Evolutionary conservation across 2,888 invertebrate genomes (phyloP).

Genomic region (Cyaniris semiargus): DNA sequence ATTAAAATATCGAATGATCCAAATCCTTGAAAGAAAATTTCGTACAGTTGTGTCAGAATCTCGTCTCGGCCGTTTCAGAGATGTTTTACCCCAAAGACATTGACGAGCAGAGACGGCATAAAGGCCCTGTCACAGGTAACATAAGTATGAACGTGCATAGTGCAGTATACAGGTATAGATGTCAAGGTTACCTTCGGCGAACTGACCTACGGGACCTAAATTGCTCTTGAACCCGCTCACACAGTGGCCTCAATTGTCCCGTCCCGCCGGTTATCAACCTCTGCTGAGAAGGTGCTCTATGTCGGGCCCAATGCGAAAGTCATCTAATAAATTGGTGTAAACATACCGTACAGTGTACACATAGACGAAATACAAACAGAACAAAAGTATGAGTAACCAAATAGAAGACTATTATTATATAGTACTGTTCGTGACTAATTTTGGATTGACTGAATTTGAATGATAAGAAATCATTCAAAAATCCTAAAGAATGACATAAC

Average conservation of each 20-base stretch:
- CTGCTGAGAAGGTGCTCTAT: slow-evolving; percentile 77
- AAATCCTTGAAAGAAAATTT: neutral
- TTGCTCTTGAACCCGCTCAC: slow-evolving; percentile 80
- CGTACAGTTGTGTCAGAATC: too few relatives aligned
- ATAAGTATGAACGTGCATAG: neutral
- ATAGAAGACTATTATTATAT: neutral
- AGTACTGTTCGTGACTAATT: neutral
- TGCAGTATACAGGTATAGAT: slow-evolving; percentile 54
- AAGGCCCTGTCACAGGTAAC: neutral
- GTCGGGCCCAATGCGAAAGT: slow-evolving; percentile 60
- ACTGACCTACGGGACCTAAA: slow-evolving; percentile 81
- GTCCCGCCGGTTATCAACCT: slow-evolving; percentile 80
- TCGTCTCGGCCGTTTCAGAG: neutral
- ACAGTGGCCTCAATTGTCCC: slow-evolving; percentile 79
- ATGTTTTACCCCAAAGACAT: neutral
- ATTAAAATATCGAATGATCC: too few relatives aligned
- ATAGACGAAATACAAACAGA: neutral
- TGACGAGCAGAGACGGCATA: neutral
- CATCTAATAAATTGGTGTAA: neutral
- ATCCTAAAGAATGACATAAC: too few relatives aligned
- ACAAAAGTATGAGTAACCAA: neutral
- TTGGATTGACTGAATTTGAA: neutral
- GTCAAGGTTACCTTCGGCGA: slow-evolving; percentile 80
- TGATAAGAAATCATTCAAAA: too few relatives aligned
- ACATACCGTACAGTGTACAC: neutral